Base-by-base conservation (phyloP, 2,113 vertebrate species). In the Shinisaurus crocodilurus region DNA sequence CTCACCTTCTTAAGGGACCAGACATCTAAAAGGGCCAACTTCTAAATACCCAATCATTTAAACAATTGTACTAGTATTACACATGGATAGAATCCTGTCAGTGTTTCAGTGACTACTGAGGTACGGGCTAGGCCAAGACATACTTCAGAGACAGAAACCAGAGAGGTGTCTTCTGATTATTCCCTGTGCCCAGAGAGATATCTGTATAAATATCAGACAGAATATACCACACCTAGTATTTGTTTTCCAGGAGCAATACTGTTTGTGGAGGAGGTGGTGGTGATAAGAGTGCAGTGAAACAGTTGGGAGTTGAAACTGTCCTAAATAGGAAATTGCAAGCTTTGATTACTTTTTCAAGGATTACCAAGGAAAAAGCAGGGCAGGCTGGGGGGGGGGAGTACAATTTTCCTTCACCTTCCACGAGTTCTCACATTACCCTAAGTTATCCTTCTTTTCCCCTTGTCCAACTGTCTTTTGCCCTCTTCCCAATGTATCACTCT, bases 401-500 rank as follows among this genome's bases (percentile, higher is more conserved):
- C 34, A 79, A 43, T 94, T 94, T 93, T 88, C 94, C 90, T 92
- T 87, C 86, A 93, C 40, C 0, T 93, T 95, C 95, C 87, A 88
- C 48, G 37, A 85, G 95, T 93, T 95, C 94, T 93, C 92, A 93
- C 90, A 91, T 96, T 92, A 95, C 90, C 92, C 92, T 45, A 82
- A 87, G 89, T 92, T 96, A 93, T 96, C 91, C 94, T 89, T 90
- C 88, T 85, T 95, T 89, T 88, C 94, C 95, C 95, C 95, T 96
- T 96, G 94, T 43, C 72, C 20, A 34, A 83, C 63, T 34, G 27
- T 45, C 96, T 97, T 92, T 94, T 94, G 85, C 94, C 95, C 96
- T 95, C 96, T 97, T 95, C 95, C 93, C 91, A 87, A 92, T 29
- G 15, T 97, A 97, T 97, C 96, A 96, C 37, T 76, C 2, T 2